These are phyloP conservation scores for Oxyteleia sp. DNA, from an alignment of 2,888 invertebrate genomes.

Conservation along the genomic window DNA sequence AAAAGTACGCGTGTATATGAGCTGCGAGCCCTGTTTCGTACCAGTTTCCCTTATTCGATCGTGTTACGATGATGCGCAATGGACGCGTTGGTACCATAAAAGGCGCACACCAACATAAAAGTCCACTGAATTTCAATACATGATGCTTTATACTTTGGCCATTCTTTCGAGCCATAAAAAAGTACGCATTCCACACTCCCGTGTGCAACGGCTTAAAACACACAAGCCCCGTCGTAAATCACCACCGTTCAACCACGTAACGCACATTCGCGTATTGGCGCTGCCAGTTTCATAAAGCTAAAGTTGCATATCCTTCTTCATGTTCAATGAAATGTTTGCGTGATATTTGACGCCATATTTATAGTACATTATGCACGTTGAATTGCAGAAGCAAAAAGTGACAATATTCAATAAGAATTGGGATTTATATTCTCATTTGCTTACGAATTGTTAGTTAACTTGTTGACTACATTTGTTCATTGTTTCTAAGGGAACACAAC, in stretches of 20 bases:
- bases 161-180: slow-evolving; percentile 83
- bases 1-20: slow-evolving; percentile 12
- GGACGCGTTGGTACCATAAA: slow-evolving; percentile 79
- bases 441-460: too few species aligned
- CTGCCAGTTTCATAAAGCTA: slow-evolving; percentile 69
- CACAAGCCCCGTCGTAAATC: slow-evolving; percentile 81
- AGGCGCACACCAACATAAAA: slow-evolving; percentile 78
- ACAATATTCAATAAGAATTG: too few species aligned
- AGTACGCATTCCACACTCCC: slow-evolving; percentile 81
- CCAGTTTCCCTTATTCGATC: slow-evolving; percentile 69
- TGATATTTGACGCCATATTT: slow-evolving; percentile 10
- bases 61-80: slow-evolving; percentile 81
- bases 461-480: too few species aligned
- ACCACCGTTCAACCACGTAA: slow-evolving; percentile 76
- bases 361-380: background rate
- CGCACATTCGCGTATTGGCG: slow-evolving; percentile 30
- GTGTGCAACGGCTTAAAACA: slow-evolving; percentile 81
- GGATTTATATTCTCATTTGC: too few species aligned
- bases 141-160: slow-evolving; percentile 73
- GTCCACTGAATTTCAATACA: slow-evolving; percentile 83
- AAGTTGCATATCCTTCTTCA: slow-evolving; percentile 38
- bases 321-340: slow-evolving; percentile 25
- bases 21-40: slow-evolving; percentile 9
- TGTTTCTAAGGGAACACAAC: too few species aligned
- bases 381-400: background rate